phyloP scores from a whole-genome alignment of 2,113 vertebrate genomes.

The Phoenicopterus ruber region DNA sequence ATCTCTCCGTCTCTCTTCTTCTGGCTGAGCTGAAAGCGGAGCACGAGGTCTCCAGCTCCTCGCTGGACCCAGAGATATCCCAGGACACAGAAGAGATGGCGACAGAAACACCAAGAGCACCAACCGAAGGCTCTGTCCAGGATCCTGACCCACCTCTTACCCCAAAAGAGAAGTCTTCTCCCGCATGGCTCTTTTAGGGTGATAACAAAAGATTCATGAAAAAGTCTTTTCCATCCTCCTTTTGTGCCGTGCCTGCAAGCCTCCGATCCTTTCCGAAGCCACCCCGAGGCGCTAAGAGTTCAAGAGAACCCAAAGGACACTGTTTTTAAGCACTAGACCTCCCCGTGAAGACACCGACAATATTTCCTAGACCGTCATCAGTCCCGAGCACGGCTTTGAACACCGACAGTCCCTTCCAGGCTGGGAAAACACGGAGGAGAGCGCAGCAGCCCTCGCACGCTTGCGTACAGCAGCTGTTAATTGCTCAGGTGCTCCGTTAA shows the following conservation, averaged over 20 bases:
- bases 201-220: neutral
- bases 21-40: neutral
- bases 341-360: neutral
- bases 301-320: neutral
- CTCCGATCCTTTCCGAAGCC: neutral
- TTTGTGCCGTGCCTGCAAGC: neutral
- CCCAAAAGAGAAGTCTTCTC: neutral
- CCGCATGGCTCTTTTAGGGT: neutral
- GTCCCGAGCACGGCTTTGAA: neutral
- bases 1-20: neutral
- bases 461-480: neutral
- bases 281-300: no score
- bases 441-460: neutral
- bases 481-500: neutral
- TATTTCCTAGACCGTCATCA: neutral
- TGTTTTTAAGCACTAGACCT: neutral
- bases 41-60: no score
- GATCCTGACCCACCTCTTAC: neutral
- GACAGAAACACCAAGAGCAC: neutral
- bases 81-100: neutral
- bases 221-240: neutral
- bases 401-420: neutral
- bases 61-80: neutral
- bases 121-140: neutral
- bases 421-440: neutral